Evolutionary conservation across 2,888 invertebrate genomes (phyloP).

Genomic region (Eledona agricola): DNA sequence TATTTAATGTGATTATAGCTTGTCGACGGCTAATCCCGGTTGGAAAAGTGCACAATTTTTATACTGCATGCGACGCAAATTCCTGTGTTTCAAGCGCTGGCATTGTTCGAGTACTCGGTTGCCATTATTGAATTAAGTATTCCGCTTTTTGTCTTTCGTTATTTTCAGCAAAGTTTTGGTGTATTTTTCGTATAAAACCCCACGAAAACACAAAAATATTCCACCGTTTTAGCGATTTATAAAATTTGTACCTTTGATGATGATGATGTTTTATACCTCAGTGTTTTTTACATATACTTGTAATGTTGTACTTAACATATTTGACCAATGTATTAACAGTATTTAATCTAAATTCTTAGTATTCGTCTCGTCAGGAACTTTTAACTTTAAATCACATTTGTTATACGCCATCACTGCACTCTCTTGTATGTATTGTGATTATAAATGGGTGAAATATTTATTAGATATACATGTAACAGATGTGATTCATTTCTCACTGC

Average conservation of each 20-base stretch:
- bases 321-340: slow-evolving; percentile 56
- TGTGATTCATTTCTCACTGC: slow-evolving; percentile 43
- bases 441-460: slow-evolving; percentile 20
- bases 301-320: slow-evolving; percentile 54
- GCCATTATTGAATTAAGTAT: slow-evolving; percentile 39
- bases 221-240: slow-evolving; percentile 41
- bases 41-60: slow-evolving; percentile 41
- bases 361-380: slow-evolving; percentile 42
- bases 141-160: slow-evolving; percentile 35
- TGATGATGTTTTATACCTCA: slow-evolving; percentile 59
- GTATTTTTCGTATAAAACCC: slow-evolving; percentile 39
- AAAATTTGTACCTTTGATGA: slow-evolving; percentile 54
- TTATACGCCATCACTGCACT: slow-evolving; percentile 38
- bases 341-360: slow-evolving; percentile 46
- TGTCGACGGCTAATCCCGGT: slow-evolving; percentile 36
- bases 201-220: slow-evolving; percentile 40
- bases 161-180: slow-evolving; percentile 36
- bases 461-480: slow-evolving; percentile 40
- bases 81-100: slow-evolving; percentile 12
- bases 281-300: slow-evolving; percentile 54
- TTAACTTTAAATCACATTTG: slow-evolving; percentile 41
- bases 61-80: slow-evolving; percentile 28
- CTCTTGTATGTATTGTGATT: slow-evolving; percentile 20
- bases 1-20: slow-evolving; percentile 36
- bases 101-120: slow-evolving; percentile 33